phyloP scores from a whole-genome alignment of 1,140 invertebrate genomes.

The Trichonephila clavata region DNA sequence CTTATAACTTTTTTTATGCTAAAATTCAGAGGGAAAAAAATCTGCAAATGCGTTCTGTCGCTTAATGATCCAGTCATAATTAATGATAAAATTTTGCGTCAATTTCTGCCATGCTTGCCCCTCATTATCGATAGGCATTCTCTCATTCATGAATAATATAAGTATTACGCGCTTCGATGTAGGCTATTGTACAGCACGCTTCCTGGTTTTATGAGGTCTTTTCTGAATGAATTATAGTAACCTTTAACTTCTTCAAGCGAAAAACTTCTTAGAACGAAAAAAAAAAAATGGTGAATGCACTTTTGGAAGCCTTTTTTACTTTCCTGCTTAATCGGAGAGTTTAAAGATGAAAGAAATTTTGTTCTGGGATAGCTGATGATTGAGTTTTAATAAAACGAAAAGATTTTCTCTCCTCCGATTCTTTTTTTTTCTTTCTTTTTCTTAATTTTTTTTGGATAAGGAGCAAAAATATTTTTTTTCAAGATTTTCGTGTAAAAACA shows the following conservation, averaged over 20 bases:
- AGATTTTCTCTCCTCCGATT: not conserved
- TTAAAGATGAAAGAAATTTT: not conserved
- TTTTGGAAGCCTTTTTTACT: not conserved
- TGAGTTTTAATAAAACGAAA: not conserved
- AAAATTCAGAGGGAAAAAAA: not conserved
- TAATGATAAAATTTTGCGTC: conserved; percentile 44
- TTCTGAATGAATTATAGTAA: conserved; percentile 11
- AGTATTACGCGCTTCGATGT: not conserved
- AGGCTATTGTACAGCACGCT: not conserved
- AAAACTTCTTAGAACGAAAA: not conserved
- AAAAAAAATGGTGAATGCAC: not conserved
- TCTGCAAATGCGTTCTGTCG: not conserved
- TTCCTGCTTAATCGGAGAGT: not conserved
- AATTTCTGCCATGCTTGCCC: not conserved
- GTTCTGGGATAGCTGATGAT: not conserved
- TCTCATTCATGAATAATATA: conserved; percentile 12
- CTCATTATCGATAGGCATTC: conserved; percentile 1
- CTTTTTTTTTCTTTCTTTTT: not conserved
- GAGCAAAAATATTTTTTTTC: no score
- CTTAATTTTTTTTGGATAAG: no score
- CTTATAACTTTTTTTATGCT: not conserved
- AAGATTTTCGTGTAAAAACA: no score
- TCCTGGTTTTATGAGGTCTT: not conserved
- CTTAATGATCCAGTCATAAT: conserved; percentile 48
- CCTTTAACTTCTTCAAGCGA: conserved; percentile 9